A percentile compares a stretch with the other conserved stretches of the same genome.
These are phyloP conservation scores for Eupithecia pulchellata DNA, from an alignment of 2,888 invertebrate genomes.

Conservation along the genomic window DNA sequence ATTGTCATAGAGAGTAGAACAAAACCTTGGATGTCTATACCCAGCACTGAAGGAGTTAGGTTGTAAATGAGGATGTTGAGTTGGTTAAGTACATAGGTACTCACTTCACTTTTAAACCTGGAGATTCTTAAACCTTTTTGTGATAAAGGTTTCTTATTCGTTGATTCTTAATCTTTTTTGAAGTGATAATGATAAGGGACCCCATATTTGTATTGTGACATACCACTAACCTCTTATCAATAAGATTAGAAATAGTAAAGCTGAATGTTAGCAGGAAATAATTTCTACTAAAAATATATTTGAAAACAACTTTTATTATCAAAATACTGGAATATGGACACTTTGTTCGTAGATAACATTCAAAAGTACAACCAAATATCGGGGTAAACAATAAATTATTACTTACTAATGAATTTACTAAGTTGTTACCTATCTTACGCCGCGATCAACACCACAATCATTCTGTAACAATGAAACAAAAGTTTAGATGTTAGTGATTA, in stretches of 20 bases:
- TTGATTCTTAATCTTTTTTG: too few relatives aligned
- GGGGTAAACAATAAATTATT: constrained; percentile 65
- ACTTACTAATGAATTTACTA: constrained; percentile 58
- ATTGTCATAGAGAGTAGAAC: background rate
- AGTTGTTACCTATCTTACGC: constrained; percentile 56
- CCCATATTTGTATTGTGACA: too few relatives aligned
- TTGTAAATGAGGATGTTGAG: background rate
- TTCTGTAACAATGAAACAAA: constrained; percentile 69
- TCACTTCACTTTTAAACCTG: too few relatives aligned
- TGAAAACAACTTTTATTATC: constrained; percentile 56
- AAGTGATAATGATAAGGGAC: too few relatives aligned
- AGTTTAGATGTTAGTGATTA: background rate
- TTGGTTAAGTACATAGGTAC: background rate
- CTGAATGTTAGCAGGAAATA: background rate
- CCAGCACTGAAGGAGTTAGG: background rate
- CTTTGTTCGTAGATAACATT: constrained; percentile 41
- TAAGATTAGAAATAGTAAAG: too few relatives aligned
- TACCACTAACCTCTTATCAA: too few relatives aligned
- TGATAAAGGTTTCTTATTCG: too few relatives aligned
- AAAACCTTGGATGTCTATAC: background rate
- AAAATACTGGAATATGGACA: constrained; percentile 63
- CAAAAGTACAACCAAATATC: constrained; percentile 42
- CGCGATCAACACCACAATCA: constrained; percentile 81
- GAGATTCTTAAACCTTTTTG: too few relatives aligned
- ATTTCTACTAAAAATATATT: constrained; percentile 5